Base-by-base conservation (phyloP, 2,113 vertebrate genomes). In the Cynoglossus semilaevis region DNA sequence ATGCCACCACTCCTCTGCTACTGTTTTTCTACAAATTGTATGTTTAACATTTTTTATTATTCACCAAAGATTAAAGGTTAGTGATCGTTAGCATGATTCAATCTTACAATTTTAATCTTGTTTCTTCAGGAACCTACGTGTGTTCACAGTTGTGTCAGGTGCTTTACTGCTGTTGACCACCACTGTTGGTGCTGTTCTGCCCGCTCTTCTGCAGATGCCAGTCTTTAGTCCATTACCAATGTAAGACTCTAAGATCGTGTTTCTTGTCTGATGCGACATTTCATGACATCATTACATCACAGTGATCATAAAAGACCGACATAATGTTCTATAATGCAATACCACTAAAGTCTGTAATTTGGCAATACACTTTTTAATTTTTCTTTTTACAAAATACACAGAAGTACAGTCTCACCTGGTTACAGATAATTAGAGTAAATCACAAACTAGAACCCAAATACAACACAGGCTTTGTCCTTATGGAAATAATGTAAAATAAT, bases 11-110 rank as follows among this genome's bases (percentile, higher is more conserved):
- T 0, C 92, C 93, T 1, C 34, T 88, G 43, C 43, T 94, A 43
- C 45, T 95, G 62, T 89, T 89, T 59, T 49, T 93, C 29, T 89
- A 89, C 8, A 72, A 83, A 80, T 80, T 91, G 92, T 85, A 78
- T 61, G 86, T 85, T 18, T 29, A 40, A n/a, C 18, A 15, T 41
- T 4, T 3, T 67, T 40, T 42, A 18, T 19, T 37, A 34, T 59
- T 0, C 59, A 50, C 37, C 7, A 7, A 36, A 17, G 29, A 29
- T 48, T 49, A 37, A 12, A 29, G 22, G 2, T 29, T 2, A 29
- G 2, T 29, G 22, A 29, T 29, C 6, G 2, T 29, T 29, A 29
- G 22, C 22, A 29, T 4, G 22, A 3, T 67, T 1, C 8, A 29
- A 46, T 77, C 15, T 12, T 55, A 42, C 41, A 35, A 9, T 36